These are phyloP conservation scores for Charina bottae DNA, from an alignment of 2,113 vertebrate genomes.

Conservation along the genomic window DNA sequence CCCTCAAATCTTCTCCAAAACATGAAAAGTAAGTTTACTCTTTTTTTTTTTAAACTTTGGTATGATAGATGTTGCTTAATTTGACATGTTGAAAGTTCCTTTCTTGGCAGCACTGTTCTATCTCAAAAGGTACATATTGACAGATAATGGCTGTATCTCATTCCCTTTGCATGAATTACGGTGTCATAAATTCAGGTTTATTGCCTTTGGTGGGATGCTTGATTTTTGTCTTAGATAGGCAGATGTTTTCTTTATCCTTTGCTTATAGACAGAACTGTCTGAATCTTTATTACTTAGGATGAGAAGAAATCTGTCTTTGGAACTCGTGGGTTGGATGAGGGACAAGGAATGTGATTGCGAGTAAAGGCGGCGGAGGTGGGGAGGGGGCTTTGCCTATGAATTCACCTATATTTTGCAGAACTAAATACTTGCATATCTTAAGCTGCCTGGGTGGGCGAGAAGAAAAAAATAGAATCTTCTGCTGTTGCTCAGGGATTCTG, in stretches of 20 bases:
- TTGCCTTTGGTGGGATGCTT: conserved; percentile 7
- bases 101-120: background rate
- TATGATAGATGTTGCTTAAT: conserved; percentile 13
- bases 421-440: background rate
- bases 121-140: conserved; percentile 7
- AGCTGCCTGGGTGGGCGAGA: background rate
- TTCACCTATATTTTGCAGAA: background rate
- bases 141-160: conserved; percentile 13
- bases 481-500: background rate
- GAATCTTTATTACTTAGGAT: conserved; percentile 3
- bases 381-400: background rate
- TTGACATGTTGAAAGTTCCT: conserved; percentile 8
- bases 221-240: conserved; percentile 18
- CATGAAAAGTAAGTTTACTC: conserved; percentile 40
- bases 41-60: background rate
- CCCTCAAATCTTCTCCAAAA: conserved; percentile 31
- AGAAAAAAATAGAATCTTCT: background rate
- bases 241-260: conserved; percentile 24
- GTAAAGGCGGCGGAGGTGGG: background rate
- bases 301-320: background rate
- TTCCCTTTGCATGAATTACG: conserved; percentile 24
- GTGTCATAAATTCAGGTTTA: conserved; percentile 27
- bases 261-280: conserved; percentile 5
- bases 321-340: background rate
- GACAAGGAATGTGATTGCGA: background rate